Conservation (phyloP, 2,888 invertebrate species). For the Pharmacophagus antenor region DNA sequence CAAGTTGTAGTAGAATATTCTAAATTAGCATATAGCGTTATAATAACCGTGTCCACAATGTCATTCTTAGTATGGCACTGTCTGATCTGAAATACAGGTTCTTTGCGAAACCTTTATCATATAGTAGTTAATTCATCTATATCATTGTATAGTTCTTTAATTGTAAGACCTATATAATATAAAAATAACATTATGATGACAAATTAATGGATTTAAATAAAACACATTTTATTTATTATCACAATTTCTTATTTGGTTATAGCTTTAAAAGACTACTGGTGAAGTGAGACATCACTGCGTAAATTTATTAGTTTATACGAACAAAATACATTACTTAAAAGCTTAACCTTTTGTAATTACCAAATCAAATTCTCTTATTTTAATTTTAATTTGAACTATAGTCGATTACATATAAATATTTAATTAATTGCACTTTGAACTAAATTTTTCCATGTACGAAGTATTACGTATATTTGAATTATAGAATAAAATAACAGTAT, state of each 20-base stretch:
- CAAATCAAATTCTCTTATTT: background rate
- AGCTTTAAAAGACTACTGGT: too few relatives aligned
- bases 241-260: too few relatives aligned
- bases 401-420: background rate
- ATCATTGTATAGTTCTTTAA: too few relatives aligned
- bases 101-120: background rate
- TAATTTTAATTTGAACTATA: background rate
- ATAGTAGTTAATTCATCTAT: background rate
- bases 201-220: background rate
- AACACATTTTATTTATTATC: too few relatives aligned
- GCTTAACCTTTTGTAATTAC: background rate
- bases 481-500: background rate
- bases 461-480: background rate
- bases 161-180: too few relatives aligned
- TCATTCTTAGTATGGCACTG: background rate
- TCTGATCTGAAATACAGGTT: background rate
- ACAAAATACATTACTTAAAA: background rate
- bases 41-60: too few relatives aligned
- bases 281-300: too few relatives aligned
- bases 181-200: background rate
- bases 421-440: background rate
- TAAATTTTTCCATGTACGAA: background rate
- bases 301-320: too few relatives aligned
- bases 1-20: slow-evolving; percentile 2
- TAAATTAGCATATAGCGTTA: background rate